These are phyloP conservation scores for Chloropsis hardwickii DNA, from an alignment of 2,113 vertebrate genomes.

Conservation along the genomic window DNA sequence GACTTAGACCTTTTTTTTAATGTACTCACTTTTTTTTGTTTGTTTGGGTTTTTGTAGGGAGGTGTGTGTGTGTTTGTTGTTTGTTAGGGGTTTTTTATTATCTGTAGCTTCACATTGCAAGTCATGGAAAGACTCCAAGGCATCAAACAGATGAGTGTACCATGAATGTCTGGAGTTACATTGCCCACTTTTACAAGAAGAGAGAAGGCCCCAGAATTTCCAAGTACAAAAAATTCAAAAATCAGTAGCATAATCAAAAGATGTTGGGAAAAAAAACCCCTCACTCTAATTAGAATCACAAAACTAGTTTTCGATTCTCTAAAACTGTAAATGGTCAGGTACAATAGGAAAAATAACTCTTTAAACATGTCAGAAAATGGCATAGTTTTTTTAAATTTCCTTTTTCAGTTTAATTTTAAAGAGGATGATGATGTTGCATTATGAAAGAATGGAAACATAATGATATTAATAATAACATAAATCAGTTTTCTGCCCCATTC, in stretches of 20 bases:
- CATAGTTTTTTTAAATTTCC: accelerated
- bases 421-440: background rate
- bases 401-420: background rate
- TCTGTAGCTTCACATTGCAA: background rate
- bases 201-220: background rate
- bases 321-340: background rate
- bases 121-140: background rate
- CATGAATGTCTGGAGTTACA: background rate
- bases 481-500: background rate
- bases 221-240: background rate
- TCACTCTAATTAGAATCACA: background rate
- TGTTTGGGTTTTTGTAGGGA: accelerated
- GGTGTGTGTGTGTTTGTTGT: background rate
- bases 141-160: background rate
- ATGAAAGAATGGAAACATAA: background rate
- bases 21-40: background rate
- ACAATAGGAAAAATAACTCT: background rate
- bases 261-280: background rate
- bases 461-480: background rate
- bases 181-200: background rate
- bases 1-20: too few relatives aligned
- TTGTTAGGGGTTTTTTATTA: accelerated
- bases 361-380: background rate
- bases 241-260: background rate
- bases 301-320: background rate